Conservation (phyloP, 1,140 invertebrate genomes). For the Geopemphigus sp. region DNA sequence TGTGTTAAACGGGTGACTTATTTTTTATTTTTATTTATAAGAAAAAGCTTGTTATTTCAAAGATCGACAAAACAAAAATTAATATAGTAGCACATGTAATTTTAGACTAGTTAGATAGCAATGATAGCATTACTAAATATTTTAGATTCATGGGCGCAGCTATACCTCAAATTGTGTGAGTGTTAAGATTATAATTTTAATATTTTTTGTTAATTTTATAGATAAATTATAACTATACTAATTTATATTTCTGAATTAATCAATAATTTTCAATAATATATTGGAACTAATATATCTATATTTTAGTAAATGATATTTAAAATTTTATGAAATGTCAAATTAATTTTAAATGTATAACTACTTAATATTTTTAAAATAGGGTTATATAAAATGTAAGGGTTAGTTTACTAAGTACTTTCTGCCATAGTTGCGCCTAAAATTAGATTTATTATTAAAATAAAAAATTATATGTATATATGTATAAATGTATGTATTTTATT, state of each 20-base stretch:
- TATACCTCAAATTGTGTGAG: neutral
- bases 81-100: slow-evolving; percentile 21
- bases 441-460: neutral
- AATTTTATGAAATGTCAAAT: neutral
- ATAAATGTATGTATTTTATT: slow-evolving; percentile 52
- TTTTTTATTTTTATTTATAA: neutral
- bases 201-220: neutral
- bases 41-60: neutral
- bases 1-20: neutral
- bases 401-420: neutral
- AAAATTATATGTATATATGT: neutral
- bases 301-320: no score
- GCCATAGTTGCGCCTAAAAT: slow-evolving; percentile 17
- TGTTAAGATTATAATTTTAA: neutral
- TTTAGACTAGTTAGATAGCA: neutral
- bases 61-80: slow-evolving; percentile 25
- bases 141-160: slow-evolving; percentile 1
- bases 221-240: neutral
- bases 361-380: no score
- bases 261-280: no score
- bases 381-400: neutral
- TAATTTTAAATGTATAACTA: neutral
- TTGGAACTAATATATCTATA: no score
- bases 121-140: neutral
- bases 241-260: neutral